These are phyloP conservation scores for Hemiprocne comata DNA, from an alignment of 2,113 vertebrate species.

Conservation along the genomic window DNA sequence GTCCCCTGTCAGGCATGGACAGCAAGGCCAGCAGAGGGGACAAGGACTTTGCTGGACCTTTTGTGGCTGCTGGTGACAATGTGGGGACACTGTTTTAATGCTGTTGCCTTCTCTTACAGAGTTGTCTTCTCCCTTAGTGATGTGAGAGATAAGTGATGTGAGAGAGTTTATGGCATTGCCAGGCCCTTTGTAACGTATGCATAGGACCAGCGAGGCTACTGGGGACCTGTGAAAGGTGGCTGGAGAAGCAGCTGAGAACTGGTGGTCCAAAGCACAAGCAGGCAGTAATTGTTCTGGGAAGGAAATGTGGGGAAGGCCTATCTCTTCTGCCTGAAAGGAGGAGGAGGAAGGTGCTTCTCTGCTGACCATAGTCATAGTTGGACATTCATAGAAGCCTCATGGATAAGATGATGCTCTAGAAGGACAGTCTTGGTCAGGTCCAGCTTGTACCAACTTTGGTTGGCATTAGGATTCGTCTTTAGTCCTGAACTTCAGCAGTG, in stretches of 20 bases:
- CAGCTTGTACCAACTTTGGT: accelerated
- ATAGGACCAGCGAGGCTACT: accelerated
- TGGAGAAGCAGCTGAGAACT: background rate
- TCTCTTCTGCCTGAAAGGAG: background rate
- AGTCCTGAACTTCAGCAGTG: background rate
- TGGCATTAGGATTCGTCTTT: background rate
- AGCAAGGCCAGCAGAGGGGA: background rate
- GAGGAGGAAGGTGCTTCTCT: background rate
- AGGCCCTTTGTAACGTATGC: background rate
- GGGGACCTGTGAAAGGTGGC: background rate
- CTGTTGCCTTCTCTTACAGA: background rate
- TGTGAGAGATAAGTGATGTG: background rate
- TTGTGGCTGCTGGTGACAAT: background rate
- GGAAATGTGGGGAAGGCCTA: background rate
- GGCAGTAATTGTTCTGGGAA: accelerated
- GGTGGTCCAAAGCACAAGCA: accelerated
- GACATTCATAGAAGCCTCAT: background rate
- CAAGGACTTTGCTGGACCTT: background rate
- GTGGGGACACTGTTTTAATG: background rate
- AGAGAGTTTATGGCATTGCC: background rate
- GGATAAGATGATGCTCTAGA: background rate
- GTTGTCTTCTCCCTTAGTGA: background rate
- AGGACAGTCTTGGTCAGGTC: background rate
- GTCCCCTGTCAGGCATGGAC: accelerated
- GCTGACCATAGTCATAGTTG: background rate